Evolutionary conservation across 2,113 vertebrate genomes (phyloP).

Genomic region (Mionectes macconnelli): DNA sequence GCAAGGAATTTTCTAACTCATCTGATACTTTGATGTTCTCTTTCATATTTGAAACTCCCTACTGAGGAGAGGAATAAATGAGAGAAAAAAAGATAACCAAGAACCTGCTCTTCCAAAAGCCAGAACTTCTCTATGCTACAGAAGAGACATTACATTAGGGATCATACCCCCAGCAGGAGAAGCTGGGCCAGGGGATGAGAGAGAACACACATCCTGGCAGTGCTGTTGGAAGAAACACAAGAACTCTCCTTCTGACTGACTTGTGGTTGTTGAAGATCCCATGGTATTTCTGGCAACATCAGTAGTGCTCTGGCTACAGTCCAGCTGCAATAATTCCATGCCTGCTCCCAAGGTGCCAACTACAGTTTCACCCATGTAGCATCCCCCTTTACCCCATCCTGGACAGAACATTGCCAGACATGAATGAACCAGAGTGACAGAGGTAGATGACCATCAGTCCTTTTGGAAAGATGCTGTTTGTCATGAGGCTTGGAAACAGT

Average conservation of each 20-base stretch:
- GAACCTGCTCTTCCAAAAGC: neutral
- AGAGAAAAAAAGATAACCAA: neutral
- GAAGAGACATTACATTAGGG: neutral
- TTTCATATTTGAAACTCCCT: neutral
- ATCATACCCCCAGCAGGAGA: neutral
- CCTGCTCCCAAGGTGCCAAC: neutral
- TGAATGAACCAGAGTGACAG: neutral
- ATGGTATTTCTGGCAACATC: constrained; percentile 2
- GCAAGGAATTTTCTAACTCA: neutral
- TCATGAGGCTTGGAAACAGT: neutral
- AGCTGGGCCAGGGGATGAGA: neutral
- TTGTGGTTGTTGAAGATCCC: neutral
- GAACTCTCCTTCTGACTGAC: neutral
- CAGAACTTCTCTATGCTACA: neutral
- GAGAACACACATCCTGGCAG: neutral
- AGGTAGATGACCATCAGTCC: neutral
- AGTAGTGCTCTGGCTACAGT: neutral
- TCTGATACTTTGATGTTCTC: neutral
- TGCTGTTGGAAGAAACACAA: neutral
- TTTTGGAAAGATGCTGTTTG: neutral
- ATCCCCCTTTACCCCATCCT: neutral
- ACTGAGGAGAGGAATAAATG: neutral
- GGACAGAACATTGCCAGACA: neutral
- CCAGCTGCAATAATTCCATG: neutral
- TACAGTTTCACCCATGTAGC: neutral